phyloP scores from a whole-genome alignment of 92 coral and sea anemone genomes.

The Actinostola sp. region DNA sequence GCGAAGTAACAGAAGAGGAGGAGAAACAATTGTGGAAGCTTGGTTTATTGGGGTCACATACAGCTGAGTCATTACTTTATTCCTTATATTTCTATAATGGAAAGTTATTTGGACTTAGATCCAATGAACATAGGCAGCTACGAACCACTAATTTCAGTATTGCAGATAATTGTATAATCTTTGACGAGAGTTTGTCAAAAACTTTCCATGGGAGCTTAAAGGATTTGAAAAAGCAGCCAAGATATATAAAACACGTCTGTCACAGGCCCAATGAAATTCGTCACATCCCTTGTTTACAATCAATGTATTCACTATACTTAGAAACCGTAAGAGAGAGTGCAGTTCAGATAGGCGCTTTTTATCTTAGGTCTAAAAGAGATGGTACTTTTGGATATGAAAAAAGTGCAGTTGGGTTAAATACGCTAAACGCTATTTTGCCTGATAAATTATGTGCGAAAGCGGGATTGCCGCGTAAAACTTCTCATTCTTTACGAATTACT shows the following conservation, averaged over 20 bases:
- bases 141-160: slow-evolving; percentile 4
- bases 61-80: slow-evolving; percentile 16
- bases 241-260: slow-evolving; percentile 11
- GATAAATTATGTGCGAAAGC: slow-evolving; percentile 2
- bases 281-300: not conserved
- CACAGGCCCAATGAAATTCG: not conserved
- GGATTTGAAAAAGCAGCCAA: slow-evolving; percentile 11
- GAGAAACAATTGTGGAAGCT: not conserved
- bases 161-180: slow-evolving; percentile 19
- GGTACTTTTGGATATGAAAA: slow-evolving; percentile 14
- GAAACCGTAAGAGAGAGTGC: not conserved
- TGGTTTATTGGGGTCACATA: not conserved
- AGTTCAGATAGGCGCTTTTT: not conserved
- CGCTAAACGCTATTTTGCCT: slow-evolving; percentile 9
- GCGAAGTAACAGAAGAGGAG: slow-evolving; percentile 2
- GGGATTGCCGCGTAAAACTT: not conserved
- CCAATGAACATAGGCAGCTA: slow-evolving; percentile 5
- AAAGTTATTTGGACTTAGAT: slow-evolving; percentile 1
- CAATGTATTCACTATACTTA: slow-evolving; percentile 1
- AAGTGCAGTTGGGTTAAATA: slow-evolving; percentile 3
- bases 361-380: slow-evolving; percentile 8
- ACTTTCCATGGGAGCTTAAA: slow-evolving; percentile 23
- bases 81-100: slow-evolving; percentile 25
- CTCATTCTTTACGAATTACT: slow-evolving; percentile 4
- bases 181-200: slow-evolving; percentile 20